These are phyloP conservation scores for Phalloptychus januarius DNA, from an alignment of 2,797 vertebrate genomes.

Conservation along the genomic window DNA sequence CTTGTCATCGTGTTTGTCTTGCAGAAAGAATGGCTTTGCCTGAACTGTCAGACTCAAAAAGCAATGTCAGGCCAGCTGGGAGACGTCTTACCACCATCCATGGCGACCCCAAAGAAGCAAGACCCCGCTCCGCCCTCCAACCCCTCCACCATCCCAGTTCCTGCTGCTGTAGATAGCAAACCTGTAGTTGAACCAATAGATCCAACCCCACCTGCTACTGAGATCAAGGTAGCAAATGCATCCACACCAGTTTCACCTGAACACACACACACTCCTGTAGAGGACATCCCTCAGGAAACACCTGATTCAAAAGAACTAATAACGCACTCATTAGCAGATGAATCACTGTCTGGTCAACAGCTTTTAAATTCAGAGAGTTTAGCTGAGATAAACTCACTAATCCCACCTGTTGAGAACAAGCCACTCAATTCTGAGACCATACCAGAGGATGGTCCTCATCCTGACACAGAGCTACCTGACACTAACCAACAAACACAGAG, in stretches of 20 bases:
- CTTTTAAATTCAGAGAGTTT: constrained; percentile 40
- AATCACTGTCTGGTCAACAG: constrained; percentile 29
- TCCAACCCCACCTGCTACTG: constrained; percentile 55
- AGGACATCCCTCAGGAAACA: constrained; percentile 41
- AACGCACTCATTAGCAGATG: constrained; percentile 28
- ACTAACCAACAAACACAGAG: constrained; percentile 30
- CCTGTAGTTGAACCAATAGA: constrained; percentile 75
- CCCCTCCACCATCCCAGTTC: constrained; percentile 55
- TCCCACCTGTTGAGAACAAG: constrained; percentile 34
- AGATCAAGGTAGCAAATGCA: constrained; percentile 63
- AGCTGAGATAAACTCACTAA: constrained; percentile 29
- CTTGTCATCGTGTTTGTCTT: constrained; percentile 51
- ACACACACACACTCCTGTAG: constrained; percentile 30
- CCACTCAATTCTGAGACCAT: constrained; percentile 31
- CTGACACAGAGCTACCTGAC: constrained; percentile 17
- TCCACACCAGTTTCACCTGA: constrained; percentile 32
- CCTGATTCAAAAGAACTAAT: constrained; percentile 49
- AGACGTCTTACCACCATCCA: constrained; percentile 73
- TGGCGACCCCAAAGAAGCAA: constrained; percentile 73
- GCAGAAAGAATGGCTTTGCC: constrained; percentile 98
- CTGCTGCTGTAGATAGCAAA: constrained; percentile 70
- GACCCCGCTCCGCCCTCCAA: constrained; percentile 64
- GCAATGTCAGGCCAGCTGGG: constrained; percentile 91
- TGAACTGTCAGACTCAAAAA: constrained; percentile 97
- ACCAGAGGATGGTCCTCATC: constrained; percentile 15